phyloP scores from a whole-genome alignment of 1,140 invertebrate species.

The Diabrotica virgifera region DNA sequence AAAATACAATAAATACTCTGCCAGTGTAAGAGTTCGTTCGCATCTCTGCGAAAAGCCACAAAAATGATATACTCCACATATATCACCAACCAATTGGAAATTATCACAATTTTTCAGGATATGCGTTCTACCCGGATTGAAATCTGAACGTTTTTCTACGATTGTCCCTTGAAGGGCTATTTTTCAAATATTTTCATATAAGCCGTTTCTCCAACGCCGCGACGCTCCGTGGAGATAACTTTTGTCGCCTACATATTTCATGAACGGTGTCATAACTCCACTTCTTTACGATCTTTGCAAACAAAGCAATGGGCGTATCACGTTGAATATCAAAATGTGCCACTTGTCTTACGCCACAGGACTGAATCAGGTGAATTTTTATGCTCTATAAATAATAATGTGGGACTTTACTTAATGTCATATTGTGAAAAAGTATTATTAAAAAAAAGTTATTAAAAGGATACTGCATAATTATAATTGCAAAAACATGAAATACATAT shows the following conservation, averaged over 20 bases:
- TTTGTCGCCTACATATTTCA: slow-evolving; percentile 29
- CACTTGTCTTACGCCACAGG: background rate
- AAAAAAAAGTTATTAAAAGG: too few species aligned
- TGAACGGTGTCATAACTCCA: slow-evolving; percentile 27
- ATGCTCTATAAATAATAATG: too few species aligned
- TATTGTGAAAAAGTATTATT: too few species aligned
- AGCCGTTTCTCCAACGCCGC: too few species aligned
- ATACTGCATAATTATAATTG: too few species aligned
- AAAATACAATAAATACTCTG: too few species aligned
- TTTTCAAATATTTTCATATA: slow-evolving; percentile 22
- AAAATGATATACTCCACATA: too few species aligned
- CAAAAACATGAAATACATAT: too few species aligned
- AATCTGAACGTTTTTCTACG: slow-evolving; percentile 1
- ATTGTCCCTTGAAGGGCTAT: slow-evolving; percentile 14
- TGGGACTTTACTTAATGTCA: too few species aligned
- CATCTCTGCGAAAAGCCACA: too few species aligned
- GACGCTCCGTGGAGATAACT: slow-evolving; percentile 22
- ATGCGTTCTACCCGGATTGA: background rate
- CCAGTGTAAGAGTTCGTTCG: too few species aligned
- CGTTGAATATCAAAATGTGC: slow-evolving; percentile 4
- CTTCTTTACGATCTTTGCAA: slow-evolving; percentile 24
- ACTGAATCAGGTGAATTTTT: background rate
- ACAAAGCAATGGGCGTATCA: slow-evolving; percentile 10
- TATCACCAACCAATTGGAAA: background rate
- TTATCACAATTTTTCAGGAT: background rate